These are phyloP conservation scores for Liposcelis brunnea DNA, from an alignment of 2,888 invertebrate species.

Conservation along the genomic window DNA sequence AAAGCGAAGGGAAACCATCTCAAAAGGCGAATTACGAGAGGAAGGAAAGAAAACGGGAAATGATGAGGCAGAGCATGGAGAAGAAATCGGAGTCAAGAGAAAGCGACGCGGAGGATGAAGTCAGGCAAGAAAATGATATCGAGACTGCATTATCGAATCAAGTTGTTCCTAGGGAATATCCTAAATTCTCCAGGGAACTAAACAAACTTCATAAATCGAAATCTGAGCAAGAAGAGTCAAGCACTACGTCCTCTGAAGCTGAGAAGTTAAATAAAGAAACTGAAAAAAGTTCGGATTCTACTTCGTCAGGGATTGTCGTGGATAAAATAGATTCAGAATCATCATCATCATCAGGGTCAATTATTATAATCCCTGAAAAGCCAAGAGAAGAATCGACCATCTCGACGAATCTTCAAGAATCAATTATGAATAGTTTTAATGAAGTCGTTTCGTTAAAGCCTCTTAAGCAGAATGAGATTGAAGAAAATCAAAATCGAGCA, in stretches of 20 bases:
- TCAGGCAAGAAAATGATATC: background rate
- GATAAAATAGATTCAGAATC: too few relatives aligned
- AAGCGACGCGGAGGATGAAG: slow-evolving; percentile 4
- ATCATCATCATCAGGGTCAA: too few relatives aligned
- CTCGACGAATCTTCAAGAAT: background rate
- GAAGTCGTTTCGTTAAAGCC: background rate
- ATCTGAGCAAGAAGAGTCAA: too few relatives aligned
- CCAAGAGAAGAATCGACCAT: background rate
- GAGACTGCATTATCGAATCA: slow-evolving; percentile 2
- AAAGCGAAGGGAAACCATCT: background rate
- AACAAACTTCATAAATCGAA: background rate
- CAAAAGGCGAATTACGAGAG: background rate
- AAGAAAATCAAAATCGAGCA: background rate
- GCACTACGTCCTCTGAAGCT: too few relatives aligned
- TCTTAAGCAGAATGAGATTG: background rate
- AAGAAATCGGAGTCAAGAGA: background rate
- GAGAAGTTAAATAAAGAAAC: too few relatives aligned
- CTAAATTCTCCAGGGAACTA: slow-evolving; percentile 1
- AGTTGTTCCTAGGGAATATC: background rate
- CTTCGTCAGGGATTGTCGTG: too few relatives aligned
- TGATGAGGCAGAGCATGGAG: background rate
- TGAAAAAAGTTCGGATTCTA: too few relatives aligned
- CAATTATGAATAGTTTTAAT: slow-evolving; percentile 1
- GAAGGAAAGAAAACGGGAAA: too few relatives aligned
- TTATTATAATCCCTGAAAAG: background rate